Evolutionary conservation across 2,888 invertebrate species (phyloP), one percentile per base, ranked within the genome.

Genomic region (Spodoptera exigua): DNA sequence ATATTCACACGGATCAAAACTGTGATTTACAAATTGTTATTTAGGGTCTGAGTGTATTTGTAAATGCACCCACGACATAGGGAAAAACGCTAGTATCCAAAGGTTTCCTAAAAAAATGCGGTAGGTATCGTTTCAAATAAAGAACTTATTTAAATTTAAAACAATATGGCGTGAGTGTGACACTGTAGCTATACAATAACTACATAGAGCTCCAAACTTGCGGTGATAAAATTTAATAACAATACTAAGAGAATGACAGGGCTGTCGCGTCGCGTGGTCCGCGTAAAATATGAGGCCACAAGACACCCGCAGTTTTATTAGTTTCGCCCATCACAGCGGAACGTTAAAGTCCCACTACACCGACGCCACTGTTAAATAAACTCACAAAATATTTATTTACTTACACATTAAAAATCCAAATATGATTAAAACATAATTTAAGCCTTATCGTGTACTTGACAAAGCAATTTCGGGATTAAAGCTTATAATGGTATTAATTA

Each of bases 181-280:
- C 36, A 49, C 49, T 34, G 52, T 41, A 47, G 39, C 12, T 45
- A 32, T 39, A 39, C 21, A 18, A 48, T 47, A 40, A 12, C 21
- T 46, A 61, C 43, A 48, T n/a, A 71, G 36, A 44, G 41, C 40
- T 55, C 43, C 46, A 48, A 66, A 74, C 21, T 55, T 57, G 57
- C 41, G 44, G 44, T 51, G 43, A 64, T 61, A 61, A 62, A 76
- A 72, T 78, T 70, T 78, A 75, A 72, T 76, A 72, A 72, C 69
- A 76, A 65, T 62, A 48, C 54, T 41, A 45, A 45, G 44, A 49
- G 41, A 54, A 53, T 48, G 78, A 59, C 70, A 70, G 51, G 35
- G 16, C 36, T 57, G 63, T 40, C 45, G 14, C 32, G 32, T 45
- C 48, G 51, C 49, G 46, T 45, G 53, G 51, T 40, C 51, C 21